Base-by-base conservation (phyloP, 2,888 invertebrate species). In the Dioctria linearis region DNA sequence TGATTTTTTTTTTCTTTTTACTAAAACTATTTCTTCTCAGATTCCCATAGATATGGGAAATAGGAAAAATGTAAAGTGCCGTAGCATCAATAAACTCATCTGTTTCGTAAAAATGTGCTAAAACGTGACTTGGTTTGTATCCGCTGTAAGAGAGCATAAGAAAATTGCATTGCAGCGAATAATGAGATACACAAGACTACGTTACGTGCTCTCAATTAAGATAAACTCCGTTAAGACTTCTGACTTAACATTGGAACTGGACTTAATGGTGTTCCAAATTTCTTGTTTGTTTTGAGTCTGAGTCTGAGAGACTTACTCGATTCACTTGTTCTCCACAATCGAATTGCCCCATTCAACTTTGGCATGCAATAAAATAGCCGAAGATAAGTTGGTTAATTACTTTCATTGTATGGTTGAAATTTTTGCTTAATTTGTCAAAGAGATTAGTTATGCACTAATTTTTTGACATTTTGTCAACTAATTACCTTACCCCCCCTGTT, bases 361-460 rank as follows among this genome's bases (percentile, higher is more conserved):
- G 6, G 25, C 25, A 25, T 11, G 5, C 25, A 40, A 11, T 59
- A 5, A 59, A 59, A 8, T 40, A n/a, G 9, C n/a, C 49, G 46
- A n/a, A 13, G 46, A 43, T 43, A 43, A 46, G n/a, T 42, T 67
- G 66, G 9, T n/a, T 25, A 67, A 67, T 69, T 49, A 51, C 69
- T 43, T 69, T 49, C 46, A n/a, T 69, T 49, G 25, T 25, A 69
- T 51, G 13, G 69, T 3, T 69, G 25, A 51, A 66, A 49, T n/a
- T 46, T 46, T 8, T 69, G 37, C 39, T 49, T 49, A 3, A 54
- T 54, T 54, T 11, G 25, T 37, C 4, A 9, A 69, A 69, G 49
- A 66, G 5, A 69, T 69, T 49, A 13, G 49, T 69, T 39, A 69
- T 11, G 69, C 69, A 69, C 46, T 51, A 69, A 46, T 69, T 49